phyloP scores from a whole-genome alignment of 2,797 vertebrate species.

The Neomorphus geoffroyi region DNA sequence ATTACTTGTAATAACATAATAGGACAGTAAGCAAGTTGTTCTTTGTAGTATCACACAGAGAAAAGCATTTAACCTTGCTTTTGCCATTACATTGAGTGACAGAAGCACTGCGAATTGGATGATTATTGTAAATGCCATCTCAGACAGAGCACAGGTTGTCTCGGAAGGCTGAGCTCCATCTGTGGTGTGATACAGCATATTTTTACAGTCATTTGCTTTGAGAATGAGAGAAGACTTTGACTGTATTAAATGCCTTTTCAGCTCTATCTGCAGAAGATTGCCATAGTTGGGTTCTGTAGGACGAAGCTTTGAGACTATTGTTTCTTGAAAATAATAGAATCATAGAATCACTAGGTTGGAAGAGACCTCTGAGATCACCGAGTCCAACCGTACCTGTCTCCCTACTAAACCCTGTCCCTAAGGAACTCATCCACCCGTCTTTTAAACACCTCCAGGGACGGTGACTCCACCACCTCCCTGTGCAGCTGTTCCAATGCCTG shows the following conservation, averaged over 20 bases:
- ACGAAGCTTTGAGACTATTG: neutral
- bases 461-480: no score
- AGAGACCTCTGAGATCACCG: no score
- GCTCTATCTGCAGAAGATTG: neutral
- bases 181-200: neutral
- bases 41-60: neutral
- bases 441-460: no score
- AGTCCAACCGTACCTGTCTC: no score
- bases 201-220: neutral
- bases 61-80: neutral
- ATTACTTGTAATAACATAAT: neutral
- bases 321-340: neutral
- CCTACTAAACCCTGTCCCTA: no score
- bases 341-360: no score
- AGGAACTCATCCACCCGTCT: no score
- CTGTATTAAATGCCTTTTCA: neutral
- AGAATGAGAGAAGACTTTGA: rapidly evolving
- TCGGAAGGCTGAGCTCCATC: neutral
- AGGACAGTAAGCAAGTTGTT: neutral
- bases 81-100: neutral
- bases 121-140: neutral
- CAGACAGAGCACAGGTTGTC: neutral
- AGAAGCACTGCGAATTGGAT: neutral
- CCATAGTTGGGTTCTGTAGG: neutral
- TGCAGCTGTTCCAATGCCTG: no score